Base-by-base conservation (phyloP, 1,140 invertebrate genomes). In the Protaetia brevitarsis region DNA sequence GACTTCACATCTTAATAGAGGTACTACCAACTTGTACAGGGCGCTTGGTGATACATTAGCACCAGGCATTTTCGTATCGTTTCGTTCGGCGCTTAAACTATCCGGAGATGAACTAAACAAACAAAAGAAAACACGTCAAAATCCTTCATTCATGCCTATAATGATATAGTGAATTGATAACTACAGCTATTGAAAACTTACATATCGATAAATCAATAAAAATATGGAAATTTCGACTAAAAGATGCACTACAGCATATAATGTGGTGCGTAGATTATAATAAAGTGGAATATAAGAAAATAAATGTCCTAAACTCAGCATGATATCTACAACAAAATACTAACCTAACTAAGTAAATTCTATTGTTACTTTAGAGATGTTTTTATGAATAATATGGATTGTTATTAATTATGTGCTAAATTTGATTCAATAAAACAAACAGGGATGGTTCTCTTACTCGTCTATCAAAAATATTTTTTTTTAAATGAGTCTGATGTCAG, bases 21-120 rank as follows among this genome's bases (percentile, higher is more conserved):
- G 95, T 58, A 96, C 90, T 5, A 96, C 88, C 62, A 96, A 82
- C 79, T 97, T 96, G 77, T 98, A 97, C 1, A 98, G 81, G 16
- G 89, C 89, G n/a, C 87, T 84, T 0, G 93, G 92, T 29, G 90
- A 88, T 19, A 89, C 86, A 68, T 82, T 86, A 1, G 81, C 80
- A 4, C 83, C 81, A 0, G 81, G 83, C 56, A 84, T 83, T 73
- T 86, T 86, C n/a, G 67, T 69, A 61, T 83, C 84, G 69, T 86
- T 90, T 65, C 89, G 84, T 80, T 93, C 92, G 13, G 86, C 86
- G 72, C 88, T 90, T 66, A 94, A 80, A 79, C 91, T 94, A 76
- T 95, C 93, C 41, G 93, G 93, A 11, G 91, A 94, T 59, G 92
- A 94, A 73, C 89, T 91, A 73, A 21, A 59, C 30, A 34, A 34